phyloP scores from a whole-genome alignment of 2,113 vertebrate genomes.

The Spheniscus mendiculus region DNA sequence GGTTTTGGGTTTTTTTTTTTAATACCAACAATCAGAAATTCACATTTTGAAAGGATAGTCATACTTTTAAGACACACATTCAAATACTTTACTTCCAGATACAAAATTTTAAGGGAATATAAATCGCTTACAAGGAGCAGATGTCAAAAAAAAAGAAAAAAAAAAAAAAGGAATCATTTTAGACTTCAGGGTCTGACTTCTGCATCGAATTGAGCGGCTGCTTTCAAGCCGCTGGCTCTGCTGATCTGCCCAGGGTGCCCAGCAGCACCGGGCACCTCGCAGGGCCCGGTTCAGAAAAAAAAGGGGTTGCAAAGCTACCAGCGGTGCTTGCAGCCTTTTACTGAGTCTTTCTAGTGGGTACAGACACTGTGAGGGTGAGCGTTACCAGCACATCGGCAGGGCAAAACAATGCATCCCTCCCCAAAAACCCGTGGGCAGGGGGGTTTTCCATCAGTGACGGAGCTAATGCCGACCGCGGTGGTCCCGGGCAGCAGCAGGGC shows the following conservation, averaged over 20 bases:
- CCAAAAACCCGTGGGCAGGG: not conserved
- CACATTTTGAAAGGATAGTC: constrained; percentile 15
- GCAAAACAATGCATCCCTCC: not conserved
- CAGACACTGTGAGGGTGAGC: accelerated
- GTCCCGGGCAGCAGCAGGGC: not conserved
- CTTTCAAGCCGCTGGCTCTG: not conserved
- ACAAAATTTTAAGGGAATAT: constrained; percentile 13
- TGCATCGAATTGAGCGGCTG: not conserved
- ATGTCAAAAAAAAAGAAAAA: not conserved
- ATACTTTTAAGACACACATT: constrained; percentile 31
- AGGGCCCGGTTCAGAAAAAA: not conserved
- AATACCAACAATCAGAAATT: constrained; percentile 15
- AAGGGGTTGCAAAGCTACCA: not conserved
- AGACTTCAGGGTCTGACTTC: not conserved
- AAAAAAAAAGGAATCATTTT: not conserved
- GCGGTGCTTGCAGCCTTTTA: not conserved
- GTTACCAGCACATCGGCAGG: not conserved
- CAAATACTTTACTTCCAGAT: constrained; percentile 31
- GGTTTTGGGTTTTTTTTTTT: not conserved
- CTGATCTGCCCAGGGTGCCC: not conserved
- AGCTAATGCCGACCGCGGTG: accelerated
- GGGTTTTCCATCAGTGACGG: not conserved
- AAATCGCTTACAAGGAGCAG: not conserved
- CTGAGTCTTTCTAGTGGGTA: not conserved
- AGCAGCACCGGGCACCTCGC: not conserved